These are phyloP conservation scores for Diadromus collaris DNA, from an alignment of 2,888 invertebrate genomes.

Conservation along the genomic window DNA sequence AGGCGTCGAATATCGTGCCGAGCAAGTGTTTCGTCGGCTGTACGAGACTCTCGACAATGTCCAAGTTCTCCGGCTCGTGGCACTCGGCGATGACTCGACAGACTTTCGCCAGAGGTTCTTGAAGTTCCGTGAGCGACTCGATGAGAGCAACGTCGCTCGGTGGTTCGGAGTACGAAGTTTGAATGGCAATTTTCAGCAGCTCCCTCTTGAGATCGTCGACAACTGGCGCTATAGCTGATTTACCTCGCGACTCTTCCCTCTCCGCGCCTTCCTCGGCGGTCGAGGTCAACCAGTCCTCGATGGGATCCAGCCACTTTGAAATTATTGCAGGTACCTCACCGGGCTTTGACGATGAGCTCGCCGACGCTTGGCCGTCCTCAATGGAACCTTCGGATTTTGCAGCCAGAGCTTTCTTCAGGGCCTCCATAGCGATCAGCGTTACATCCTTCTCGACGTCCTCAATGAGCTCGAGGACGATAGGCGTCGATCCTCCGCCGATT, in stretches of 20 bases:
- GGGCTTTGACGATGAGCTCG: constrained; percentile 53
- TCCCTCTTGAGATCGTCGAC: constrained; percentile 67
- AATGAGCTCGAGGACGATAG: constrained; percentile 69
- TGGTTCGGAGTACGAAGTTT: constrained; percentile 71
- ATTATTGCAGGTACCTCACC: constrained; percentile 60
- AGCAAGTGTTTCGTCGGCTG: constrained; percentile 69
- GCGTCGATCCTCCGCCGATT: constrained; percentile 59
- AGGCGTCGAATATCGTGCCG: constrained; percentile 65
- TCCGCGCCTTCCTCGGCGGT: constrained; percentile 64
- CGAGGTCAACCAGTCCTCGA: constrained; percentile 68
- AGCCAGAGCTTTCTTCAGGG: constrained; percentile 63
- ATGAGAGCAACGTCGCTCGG: constrained; percentile 69
- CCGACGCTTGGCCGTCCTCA: constrained; percentile 40
- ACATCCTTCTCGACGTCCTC: constrained; percentile 73
- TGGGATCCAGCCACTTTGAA: constrained; percentile 65
- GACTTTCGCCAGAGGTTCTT: constrained; percentile 67
- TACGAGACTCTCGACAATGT: constrained; percentile 65
- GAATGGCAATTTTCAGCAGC: constrained; percentile 69
- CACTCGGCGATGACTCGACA: constrained; percentile 65
- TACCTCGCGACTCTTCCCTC: constrained; percentile 57
- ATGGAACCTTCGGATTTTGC: constrained; percentile 49
- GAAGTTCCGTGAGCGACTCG: constrained; percentile 67
- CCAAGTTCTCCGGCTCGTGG: constrained; percentile 67
- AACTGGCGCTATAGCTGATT: constrained; percentile 62
- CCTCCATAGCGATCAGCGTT: constrained; percentile 68